A percentile compares a stretch with the other conserved stretches of the same genome.
Conservation (phyloP, 2,888 invertebrate species). For the Caenorhabditis wallacei region DNA sequence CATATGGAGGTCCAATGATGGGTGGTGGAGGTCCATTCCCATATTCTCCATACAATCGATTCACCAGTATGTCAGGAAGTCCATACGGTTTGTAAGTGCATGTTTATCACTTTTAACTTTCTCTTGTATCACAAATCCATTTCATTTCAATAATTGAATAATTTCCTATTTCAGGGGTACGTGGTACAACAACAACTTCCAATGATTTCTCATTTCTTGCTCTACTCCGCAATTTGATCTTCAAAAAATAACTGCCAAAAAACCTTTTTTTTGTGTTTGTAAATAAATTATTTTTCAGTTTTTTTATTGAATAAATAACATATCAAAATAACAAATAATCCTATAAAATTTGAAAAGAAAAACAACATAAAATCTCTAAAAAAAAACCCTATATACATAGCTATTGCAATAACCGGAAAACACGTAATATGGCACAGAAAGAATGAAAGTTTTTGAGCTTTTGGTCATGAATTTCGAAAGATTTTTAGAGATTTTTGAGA, state of each 20-base stretch:
- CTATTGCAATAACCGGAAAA: conserved; percentile 56
- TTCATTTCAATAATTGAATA: background rate
- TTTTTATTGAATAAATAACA: conserved; percentile 20
- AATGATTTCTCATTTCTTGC: conserved; percentile 49
- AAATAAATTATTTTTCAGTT: conserved; percentile 43
- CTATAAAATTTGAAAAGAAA: conserved; percentile 42
- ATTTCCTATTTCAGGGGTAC: conserved; percentile 50
- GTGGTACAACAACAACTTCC: conserved; percentile 59
- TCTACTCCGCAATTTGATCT: conserved; percentile 50
- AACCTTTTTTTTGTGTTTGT: conserved; percentile 23
- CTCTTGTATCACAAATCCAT: conserved; percentile 2
- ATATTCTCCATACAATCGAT: conserved; percentile 64
- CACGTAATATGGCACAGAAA: conserved; percentile 54
- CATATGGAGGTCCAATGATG: conserved; percentile 60
- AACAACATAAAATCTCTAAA: conserved; percentile 21
- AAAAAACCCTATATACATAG: conserved; percentile 10
- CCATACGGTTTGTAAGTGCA: conserved; percentile 75
- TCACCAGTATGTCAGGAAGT: conserved; percentile 66
- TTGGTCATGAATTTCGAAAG: conserved; percentile 32
- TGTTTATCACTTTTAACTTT: conserved; percentile 27
- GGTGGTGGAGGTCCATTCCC: conserved; percentile 54
- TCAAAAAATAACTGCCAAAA: conserved; percentile 31
- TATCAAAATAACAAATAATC: conserved; percentile 34
- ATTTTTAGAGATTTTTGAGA: background rate
- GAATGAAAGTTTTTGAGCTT: conserved; percentile 29